Evolutionary conservation across 2,797 vertebrate genomes (phyloP).

Genomic region (Enteromius radiatus): DNA sequence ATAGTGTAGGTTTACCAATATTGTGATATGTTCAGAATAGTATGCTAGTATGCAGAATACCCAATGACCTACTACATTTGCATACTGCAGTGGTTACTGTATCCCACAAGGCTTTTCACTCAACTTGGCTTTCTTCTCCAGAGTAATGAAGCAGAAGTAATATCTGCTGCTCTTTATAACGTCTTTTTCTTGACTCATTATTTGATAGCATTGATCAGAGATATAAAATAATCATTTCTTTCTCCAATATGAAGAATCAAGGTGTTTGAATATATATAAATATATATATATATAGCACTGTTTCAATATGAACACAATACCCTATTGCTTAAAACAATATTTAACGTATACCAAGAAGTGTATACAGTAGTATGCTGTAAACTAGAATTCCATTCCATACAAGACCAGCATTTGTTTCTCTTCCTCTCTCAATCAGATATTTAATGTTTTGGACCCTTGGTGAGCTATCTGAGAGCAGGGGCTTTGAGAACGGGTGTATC

Average conservation of each 20-base stretch:
- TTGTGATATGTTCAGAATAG: background rate
- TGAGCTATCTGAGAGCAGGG: background rate
- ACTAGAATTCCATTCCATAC: background rate
- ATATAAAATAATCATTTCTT: background rate
- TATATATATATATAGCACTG: background rate
- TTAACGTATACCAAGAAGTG: background rate
- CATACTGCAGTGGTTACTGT: background rate
- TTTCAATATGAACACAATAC: background rate
- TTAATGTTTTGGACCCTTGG: conserved; percentile 5
- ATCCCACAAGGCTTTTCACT: conserved; percentile 6
- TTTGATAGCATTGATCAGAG: background rate
- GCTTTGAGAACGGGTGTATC: background rate
- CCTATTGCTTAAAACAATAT: background rate
- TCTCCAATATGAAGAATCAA: background rate
- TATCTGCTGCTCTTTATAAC: background rate
- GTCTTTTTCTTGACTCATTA: background rate
- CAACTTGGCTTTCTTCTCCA: background rate
- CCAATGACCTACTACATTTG: background rate
- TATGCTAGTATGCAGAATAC: background rate
- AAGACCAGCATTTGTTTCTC: background rate
- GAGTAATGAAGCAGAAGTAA: background rate
- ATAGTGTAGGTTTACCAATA: background rate
- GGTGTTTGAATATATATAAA: background rate
- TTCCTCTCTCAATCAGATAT: conserved; percentile 15
- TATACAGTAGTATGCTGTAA: background rate